These are phyloP conservation scores for Tuberolachnus salignus DNA, from an alignment of 2,888 invertebrate genomes.

Conservation along the genomic window DNA sequence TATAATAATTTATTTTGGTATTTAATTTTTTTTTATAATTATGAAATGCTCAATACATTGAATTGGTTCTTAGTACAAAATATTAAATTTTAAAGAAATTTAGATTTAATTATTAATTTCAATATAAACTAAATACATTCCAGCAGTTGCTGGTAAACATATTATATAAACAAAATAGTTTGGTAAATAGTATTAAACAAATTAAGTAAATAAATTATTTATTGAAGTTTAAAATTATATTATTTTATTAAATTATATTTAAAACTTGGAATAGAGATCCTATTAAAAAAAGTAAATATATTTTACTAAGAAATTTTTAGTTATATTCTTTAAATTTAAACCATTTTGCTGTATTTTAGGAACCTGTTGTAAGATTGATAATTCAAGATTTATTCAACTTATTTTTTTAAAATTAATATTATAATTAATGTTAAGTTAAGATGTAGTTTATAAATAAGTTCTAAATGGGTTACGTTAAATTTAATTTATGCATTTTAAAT, in stretches of 20 bases:
- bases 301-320: too few species aligned
- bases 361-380: constrained; percentile 19
- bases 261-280: constrained; percentile 14
- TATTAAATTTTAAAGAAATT: constrained; percentile 24
- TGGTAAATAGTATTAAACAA: neutral
- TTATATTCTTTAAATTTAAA: constrained; percentile 25
- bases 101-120: constrained; percentile 32
- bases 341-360: constrained; percentile 21
- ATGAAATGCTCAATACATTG: too few species aligned
- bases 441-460: constrained; percentile 11
- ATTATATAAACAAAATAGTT: constrained; percentile 10
- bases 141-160: constrained; percentile 14
- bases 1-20: too few species aligned
- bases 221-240: constrained; percentile 1
- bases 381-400: constrained; percentile 13
- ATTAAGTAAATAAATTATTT: neutral
- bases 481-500: constrained; percentile 1
- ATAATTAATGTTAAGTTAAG: constrained; percentile 16
- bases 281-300: too few species aligned
- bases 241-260: constrained; percentile 26
- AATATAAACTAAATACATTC: constrained; percentile 10
- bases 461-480: constrained; percentile 10
- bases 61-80: too few species aligned
- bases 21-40: too few species aligned
- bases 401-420: neutral